Conservation (phyloP, 2,888 invertebrate genomes). For the Dione juno region DNA sequence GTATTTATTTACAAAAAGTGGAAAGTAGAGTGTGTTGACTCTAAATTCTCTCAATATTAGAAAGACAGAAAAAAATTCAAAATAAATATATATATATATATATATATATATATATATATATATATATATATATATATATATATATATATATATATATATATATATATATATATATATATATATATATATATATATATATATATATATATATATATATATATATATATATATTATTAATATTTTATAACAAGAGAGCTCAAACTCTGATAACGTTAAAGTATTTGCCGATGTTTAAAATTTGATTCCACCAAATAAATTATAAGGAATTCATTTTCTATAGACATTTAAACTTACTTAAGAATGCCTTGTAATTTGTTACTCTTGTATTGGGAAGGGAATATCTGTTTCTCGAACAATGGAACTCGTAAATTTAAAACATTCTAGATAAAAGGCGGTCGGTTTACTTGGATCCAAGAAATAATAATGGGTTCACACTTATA, state of each 20-base stretch:
- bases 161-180: too few relatives aligned
- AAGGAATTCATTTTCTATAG: slow-evolving; percentile 36
- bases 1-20: too few relatives aligned
- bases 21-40: too few relatives aligned
- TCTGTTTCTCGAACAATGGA: slow-evolving; percentile 41
- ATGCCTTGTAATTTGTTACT: slow-evolving; percentile 37
- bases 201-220: too few relatives aligned
- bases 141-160: too few relatives aligned
- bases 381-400: slow-evolving; percentile 40
- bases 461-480: slow-evolving; percentile 23
- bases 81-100: too few relatives aligned
- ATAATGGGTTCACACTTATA: slow-evolving; percentile 23
- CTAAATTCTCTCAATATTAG: too few relatives aligned
- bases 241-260: slow-evolving; percentile 3
- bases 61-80: too few relatives aligned
- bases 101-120: too few relatives aligned
- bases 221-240: too few relatives aligned
- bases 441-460: slow-evolving; percentile 33
- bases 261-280: background rate
- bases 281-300: slow-evolving; percentile 20
- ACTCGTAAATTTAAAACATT: slow-evolving; percentile 41
- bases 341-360: slow-evolving; percentile 35
- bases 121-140: too few relatives aligned
- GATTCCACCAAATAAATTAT: slow-evolving; percentile 28
- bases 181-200: too few relatives aligned